These are phyloP conservation scores for Myotis davidii DNA, from an alignment of 2,113 vertebrate species.

Conservation along the genomic window DNA sequence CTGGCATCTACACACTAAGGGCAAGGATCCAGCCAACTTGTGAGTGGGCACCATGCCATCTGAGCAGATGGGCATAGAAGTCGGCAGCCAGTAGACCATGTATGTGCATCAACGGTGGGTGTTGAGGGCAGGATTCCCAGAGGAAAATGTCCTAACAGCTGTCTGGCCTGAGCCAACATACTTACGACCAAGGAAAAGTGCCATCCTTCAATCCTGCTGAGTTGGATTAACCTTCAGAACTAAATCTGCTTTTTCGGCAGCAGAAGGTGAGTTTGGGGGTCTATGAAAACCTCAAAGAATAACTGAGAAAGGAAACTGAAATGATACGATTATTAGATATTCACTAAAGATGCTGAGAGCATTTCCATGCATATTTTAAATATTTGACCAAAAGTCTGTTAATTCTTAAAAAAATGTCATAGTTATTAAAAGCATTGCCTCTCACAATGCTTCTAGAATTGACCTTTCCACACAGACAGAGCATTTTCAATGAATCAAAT, in stretches of 20 bases:
- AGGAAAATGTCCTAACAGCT: slow-evolving; percentile 91
- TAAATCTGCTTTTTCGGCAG: slow-evolving; percentile 87
- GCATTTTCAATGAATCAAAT: not conserved
- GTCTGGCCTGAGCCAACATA: slow-evolving; percentile 90
- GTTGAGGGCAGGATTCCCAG: slow-evolving; percentile 91
- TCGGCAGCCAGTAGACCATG: slow-evolving; percentile 92
- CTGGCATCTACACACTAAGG: slow-evolving; percentile 90
- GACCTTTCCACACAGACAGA: slow-evolving; percentile 57
- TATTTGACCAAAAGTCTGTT: slow-evolving; percentile 64
- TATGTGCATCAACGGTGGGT: slow-evolving; percentile 91
- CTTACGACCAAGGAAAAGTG: slow-evolving; percentile 89
- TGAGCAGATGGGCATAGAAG: slow-evolving; percentile 91
- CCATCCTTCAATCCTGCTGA: slow-evolving; percentile 90
- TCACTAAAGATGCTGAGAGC: slow-evolving; percentile 45
- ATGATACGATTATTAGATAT: slow-evolving; percentile 26
- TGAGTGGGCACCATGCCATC: slow-evolving; percentile 89
- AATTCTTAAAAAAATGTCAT: slow-evolving; percentile 77
- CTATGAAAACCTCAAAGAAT: slow-evolving; percentile 76
- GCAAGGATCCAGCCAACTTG: slow-evolving; percentile 91
- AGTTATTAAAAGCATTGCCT: slow-evolving; percentile 74
- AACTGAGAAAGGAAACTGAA: slow-evolving; percentile 71
- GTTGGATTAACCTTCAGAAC: slow-evolving; percentile 91
- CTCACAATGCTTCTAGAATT: slow-evolving; percentile 32
- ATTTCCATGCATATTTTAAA: slow-evolving; percentile 67
- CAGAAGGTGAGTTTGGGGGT: slow-evolving; percentile 87